Evolutionary conservation across 2,888 invertebrate genomes (phyloP).

Genomic region (Alentia gelatinosa): DNA sequence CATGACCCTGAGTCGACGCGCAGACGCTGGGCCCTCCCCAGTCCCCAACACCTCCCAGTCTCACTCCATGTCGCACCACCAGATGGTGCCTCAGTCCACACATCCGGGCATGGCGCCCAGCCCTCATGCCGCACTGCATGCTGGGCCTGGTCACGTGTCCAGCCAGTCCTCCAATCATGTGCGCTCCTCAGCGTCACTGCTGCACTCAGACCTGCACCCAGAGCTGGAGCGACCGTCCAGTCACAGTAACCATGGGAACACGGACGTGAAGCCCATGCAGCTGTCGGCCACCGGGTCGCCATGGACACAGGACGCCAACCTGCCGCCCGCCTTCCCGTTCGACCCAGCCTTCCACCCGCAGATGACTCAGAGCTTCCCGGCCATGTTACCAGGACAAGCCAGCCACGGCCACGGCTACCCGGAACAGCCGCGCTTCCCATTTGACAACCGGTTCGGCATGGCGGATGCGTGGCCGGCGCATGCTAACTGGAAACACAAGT

Average conservation of each 20-base stretch:
- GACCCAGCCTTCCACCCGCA: constrained; percentile 18
- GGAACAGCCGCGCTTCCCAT: constrained; percentile 26
- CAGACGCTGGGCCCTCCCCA: neutral
- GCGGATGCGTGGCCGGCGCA: constrained; percentile 39
- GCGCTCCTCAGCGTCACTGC: neutral
- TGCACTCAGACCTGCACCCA: neutral
- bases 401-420: constrained; percentile 40
- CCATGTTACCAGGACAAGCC: constrained; percentile 28
- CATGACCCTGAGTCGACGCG: neutral
- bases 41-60: neutral
- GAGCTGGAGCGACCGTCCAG: constrained; percentile 32
- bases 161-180: neutral
- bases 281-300: neutral
- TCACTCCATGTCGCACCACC: constrained; percentile 33
- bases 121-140: neutral
- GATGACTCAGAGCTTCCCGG: constrained; percentile 38
- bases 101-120: neutral
- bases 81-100: neutral
- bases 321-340: constrained; percentile 4
- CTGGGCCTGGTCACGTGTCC: neutral
- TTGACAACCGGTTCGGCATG: constrained; percentile 43
- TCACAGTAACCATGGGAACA: neutral
- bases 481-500: constrained; percentile 44
- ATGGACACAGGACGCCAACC: constrained; percentile 23
- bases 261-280: constrained; percentile 13